phyloP scores from a whole-genome alignment of 2,888 invertebrate species.

The Hedya salicella region DNA sequence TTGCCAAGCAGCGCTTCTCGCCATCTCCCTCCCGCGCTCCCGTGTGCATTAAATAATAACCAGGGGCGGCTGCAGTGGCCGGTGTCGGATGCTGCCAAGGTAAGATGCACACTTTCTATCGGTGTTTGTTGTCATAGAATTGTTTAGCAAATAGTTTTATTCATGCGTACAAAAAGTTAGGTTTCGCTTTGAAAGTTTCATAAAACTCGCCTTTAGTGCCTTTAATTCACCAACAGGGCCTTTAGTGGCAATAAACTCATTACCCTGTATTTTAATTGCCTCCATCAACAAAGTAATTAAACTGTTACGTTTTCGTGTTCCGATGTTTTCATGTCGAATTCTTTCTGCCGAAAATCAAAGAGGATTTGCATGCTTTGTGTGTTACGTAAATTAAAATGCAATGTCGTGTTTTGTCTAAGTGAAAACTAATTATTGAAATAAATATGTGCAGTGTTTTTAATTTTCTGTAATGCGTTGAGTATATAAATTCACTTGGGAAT shows the following conservation, averaged over 20 bases:
- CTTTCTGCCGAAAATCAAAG: background rate
- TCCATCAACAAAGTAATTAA: background rate
- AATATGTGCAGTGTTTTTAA: no score
- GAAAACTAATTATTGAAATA: no score
- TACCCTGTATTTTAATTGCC: conserved; percentile 3
- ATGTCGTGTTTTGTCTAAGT: no score
- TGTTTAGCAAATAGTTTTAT: conserved; percentile 32
- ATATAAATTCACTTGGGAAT: conserved; percentile 13
- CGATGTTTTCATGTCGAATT: background rate
- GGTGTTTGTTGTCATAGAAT: conserved; percentile 47
- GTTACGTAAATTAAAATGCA: background rate
- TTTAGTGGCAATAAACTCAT: background rate
- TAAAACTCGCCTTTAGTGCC: conserved; percentile 8
- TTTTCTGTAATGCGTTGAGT: background rate
- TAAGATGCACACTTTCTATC: conserved; percentile 54
- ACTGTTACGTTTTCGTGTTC: background rate
- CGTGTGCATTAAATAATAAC: conserved; percentile 67
- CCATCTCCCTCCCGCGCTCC: conserved; percentile 77
- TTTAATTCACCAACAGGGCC: background rate
- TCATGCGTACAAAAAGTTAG: conserved; percentile 24
- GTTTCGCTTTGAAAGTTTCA: conserved; percentile 29
- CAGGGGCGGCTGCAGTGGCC: conserved; percentile 58
- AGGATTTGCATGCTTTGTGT: background rate
- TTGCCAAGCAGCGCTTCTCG: conserved; percentile 69
- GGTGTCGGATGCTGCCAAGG: conserved; percentile 61